These are phyloP conservation scores for Lacerta agilis DNA, from an alignment of 2,797 vertebrate genomes.

Conservation along the genomic window DNA sequence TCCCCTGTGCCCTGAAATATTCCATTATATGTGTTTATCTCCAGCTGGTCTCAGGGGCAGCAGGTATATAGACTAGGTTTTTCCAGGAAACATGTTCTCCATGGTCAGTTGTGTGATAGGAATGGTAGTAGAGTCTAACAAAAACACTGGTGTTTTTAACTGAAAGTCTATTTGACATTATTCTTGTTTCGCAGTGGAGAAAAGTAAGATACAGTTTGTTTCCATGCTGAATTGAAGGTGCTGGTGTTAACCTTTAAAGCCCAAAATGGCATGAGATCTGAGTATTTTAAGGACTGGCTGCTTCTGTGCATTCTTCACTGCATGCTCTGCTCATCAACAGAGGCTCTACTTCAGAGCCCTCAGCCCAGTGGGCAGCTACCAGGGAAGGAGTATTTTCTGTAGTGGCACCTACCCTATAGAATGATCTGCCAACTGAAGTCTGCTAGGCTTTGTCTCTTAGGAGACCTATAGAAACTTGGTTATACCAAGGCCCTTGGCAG, in stretches of 20 bases:
- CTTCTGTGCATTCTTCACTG: neutral
- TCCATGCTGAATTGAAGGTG: too few species aligned
- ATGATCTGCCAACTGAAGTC: too few species aligned
- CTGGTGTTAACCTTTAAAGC: too few species aligned
- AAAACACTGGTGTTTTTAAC: too few species aligned
- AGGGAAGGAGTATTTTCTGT: neutral
- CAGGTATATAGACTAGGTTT: neutral
- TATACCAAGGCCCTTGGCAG: too few species aligned
- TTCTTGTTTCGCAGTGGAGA: too few species aligned
- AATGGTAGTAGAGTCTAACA: neutral
- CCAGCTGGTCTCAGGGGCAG: neutral
- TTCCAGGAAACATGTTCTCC: neutral
- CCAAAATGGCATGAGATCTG: too few species aligned
- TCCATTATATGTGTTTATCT: neutral
- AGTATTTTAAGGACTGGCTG: neutral
- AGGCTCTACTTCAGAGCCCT: neutral
- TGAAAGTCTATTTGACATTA: too few species aligned
- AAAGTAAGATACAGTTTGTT: too few species aligned
- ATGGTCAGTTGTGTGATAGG: neutral
- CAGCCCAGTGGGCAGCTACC: neutral
- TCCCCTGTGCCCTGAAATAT: neutral
- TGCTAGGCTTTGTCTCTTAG: too few species aligned
- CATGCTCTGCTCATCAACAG: neutral
- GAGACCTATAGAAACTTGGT: too few species aligned
- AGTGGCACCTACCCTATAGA: neutral